Evolutionary conservation across 2,797 vertebrate genomes (phyloP).

Genomic region (Picus viridis): DNA sequence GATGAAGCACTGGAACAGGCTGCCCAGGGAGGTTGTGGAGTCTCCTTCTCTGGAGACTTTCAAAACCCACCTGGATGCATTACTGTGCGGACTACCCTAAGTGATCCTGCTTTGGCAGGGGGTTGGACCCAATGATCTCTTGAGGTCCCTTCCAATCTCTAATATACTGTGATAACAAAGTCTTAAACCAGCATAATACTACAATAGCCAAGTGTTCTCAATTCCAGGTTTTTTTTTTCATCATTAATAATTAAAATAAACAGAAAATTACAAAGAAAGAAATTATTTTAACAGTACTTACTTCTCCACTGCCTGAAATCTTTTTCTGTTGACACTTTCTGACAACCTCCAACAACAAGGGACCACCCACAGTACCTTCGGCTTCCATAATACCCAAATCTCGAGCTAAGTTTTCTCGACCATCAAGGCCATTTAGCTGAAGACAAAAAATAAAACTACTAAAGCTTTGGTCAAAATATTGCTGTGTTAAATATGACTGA

Average conservation of each 20-base stretch:
- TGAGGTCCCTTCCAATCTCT: too few relatives aligned
- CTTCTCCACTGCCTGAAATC: slow-evolving; percentile 65
- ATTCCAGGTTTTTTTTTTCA: neutral
- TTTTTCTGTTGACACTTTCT: slow-evolving; percentile 79
- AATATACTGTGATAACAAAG: neutral
- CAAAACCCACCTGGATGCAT: too few relatives aligned
- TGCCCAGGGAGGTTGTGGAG: too few relatives aligned
- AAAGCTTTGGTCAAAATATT: neutral
- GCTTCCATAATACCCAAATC: slow-evolving; percentile 86
- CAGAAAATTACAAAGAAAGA: neutral
- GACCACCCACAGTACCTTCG: slow-evolving; percentile 80
- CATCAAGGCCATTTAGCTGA: slow-evolving; percentile 84
- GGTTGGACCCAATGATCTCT: too few relatives aligned
- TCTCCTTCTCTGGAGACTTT: too few relatives aligned
- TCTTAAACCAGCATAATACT: neutral
- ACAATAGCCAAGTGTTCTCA: neutral
- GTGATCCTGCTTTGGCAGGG: too few relatives aligned
- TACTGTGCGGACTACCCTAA: too few relatives aligned
- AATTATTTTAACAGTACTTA: slow-evolving; percentile 59
- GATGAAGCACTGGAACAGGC: too few relatives aligned
- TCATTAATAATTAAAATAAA: neutral
- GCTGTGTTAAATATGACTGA: too few relatives aligned
- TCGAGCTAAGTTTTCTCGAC: slow-evolving; percentile 83
- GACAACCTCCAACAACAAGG: slow-evolving; percentile 88
- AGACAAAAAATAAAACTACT: neutral